These are phyloP conservation scores for Drosophila bifasciata DNA, from an alignment of 1,140 invertebrate species.

Conservation along the genomic window DNA sequence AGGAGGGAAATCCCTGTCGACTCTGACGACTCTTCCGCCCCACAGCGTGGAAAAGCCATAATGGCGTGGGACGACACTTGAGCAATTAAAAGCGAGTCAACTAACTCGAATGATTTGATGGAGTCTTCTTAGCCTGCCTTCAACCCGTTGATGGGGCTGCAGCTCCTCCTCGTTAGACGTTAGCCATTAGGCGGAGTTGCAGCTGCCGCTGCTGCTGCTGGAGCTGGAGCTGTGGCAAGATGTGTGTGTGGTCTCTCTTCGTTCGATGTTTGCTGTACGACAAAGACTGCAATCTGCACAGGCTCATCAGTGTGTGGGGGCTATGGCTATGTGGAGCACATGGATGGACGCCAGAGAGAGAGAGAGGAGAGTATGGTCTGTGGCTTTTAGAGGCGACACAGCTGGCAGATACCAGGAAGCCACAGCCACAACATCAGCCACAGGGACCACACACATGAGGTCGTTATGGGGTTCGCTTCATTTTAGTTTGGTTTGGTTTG, in stretches of 20 bases:
- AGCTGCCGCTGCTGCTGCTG: constrained; percentile 17
- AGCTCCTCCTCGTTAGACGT: constrained; percentile 46
- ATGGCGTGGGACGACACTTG: constrained; percentile 49
- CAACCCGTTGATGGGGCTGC: constrained; percentile 29
- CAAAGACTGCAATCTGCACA: too few species aligned
- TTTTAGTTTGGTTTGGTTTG: constrained; percentile 38
- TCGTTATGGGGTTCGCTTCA: constrained; percentile 26
- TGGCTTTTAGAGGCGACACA: constrained; percentile 50
- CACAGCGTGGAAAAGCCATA: constrained; percentile 30
- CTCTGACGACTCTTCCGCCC: not conserved
- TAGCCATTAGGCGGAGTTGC: constrained; percentile 34
- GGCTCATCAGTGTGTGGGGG: constrained; percentile 21
- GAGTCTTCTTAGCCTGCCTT: not conserved
- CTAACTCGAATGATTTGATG: constrained; percentile 68
- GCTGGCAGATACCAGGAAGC: constrained; percentile 52
- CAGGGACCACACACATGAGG: constrained; percentile 69
- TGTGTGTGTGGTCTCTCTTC: constrained; percentile 70
- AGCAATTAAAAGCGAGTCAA: constrained; percentile 64
- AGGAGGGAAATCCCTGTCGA: not conserved
- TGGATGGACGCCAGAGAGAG: constrained; percentile 23
- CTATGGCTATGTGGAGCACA: constrained; percentile 49
- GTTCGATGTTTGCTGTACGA: too few species aligned
- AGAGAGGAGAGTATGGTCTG: constrained; percentile 17
- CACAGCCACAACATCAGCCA: constrained; percentile 32
- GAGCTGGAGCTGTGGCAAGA: constrained; percentile 7